Conservation (phyloP, 2,888 invertebrate genomes). For the Thymelicus lineola region DNA sequence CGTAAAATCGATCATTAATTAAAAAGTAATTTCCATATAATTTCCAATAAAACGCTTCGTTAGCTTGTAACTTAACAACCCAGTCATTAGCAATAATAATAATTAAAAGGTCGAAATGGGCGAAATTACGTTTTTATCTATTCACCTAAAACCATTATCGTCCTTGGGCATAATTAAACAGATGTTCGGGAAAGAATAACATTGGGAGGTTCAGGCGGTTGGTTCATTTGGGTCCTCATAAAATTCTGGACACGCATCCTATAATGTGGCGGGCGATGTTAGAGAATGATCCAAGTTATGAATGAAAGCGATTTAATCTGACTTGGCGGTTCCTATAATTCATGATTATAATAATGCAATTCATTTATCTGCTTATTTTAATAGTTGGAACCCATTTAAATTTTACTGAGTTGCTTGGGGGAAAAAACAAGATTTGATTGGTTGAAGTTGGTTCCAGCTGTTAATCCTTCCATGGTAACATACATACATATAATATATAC, state of each 20-base stretch:
- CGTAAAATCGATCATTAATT: neutral
- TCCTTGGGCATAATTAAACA: conserved; percentile 71
- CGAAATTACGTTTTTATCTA: conserved; percentile 43
- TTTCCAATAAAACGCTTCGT: conserved; percentile 1
- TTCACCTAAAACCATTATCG: conserved; percentile 52
- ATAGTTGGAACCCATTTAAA: no score
- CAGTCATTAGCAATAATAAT: conserved; percentile 20
- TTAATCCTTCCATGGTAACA: no score
- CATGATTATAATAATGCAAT: no score
- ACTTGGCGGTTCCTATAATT: no score
- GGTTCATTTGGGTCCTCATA: conserved; percentile 67
- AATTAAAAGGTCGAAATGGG: conserved; percentile 27
- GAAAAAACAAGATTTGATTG: no score
- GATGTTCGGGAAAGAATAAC: conserved; percentile 64
- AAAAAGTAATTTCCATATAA: neutral
- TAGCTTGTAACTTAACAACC: neutral
- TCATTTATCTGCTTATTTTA: no score
- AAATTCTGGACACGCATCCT: conserved; percentile 73
- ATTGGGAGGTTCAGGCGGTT: conserved; percentile 54
- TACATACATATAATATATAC: no score
- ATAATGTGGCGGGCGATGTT: conserved; percentile 61
- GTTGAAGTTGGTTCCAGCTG: no score
- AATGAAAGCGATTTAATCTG: conserved; percentile 7
- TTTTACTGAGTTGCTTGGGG: no score
- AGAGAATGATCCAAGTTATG: conserved; percentile 47